phyloP scores from a whole-genome alignment of 2,797 vertebrate genomes.

The Coregonus sp. region DNA sequence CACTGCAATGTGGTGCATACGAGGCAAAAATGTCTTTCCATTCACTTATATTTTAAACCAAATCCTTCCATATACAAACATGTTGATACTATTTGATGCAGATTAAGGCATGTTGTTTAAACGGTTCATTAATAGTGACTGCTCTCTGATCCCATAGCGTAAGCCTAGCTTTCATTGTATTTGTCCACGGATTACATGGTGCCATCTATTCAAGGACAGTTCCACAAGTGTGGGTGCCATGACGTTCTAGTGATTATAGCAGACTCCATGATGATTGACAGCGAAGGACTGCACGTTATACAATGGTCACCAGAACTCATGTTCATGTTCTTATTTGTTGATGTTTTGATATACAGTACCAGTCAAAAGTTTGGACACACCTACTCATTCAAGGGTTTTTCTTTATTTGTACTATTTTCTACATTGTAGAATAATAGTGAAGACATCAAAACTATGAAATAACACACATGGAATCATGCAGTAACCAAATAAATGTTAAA shows the following conservation, averaged over 20 bases:
- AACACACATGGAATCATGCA: too few relatives aligned
- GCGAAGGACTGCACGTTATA: neutral
- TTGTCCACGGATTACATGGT: slow-evolving; percentile 53
- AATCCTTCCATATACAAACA: slow-evolving; percentile 24
- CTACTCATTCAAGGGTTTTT: too few relatives aligned
- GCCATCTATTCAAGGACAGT: slow-evolving; percentile 37
- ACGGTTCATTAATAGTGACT: slow-evolving; percentile 51
- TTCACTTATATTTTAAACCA: slow-evolving; percentile 13
- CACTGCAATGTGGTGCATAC: neutral
- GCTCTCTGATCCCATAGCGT: slow-evolving; percentile 51
- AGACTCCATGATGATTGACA: neutral
- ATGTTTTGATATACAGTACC: neutral
- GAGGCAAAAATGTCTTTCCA: neutral
- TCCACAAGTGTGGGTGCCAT: slow-evolving; percentile 14
- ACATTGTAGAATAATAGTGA: too few relatives aligned
- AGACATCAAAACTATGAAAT: too few relatives aligned
- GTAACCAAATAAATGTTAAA: too few relatives aligned
- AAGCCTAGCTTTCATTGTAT: slow-evolving; percentile 46
- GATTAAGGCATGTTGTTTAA: slow-evolving; percentile 51
- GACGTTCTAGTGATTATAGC: slow-evolving; percentile 7
- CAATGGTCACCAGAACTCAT: neutral
- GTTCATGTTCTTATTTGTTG: neutral
- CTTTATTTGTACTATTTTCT: too few relatives aligned
- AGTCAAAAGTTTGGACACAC: too few relatives aligned
- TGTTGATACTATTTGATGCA: slow-evolving; percentile 23